Conservation (phyloP, 2,888 invertebrate genomes). For the Eledone cirrhosa region DNA sequence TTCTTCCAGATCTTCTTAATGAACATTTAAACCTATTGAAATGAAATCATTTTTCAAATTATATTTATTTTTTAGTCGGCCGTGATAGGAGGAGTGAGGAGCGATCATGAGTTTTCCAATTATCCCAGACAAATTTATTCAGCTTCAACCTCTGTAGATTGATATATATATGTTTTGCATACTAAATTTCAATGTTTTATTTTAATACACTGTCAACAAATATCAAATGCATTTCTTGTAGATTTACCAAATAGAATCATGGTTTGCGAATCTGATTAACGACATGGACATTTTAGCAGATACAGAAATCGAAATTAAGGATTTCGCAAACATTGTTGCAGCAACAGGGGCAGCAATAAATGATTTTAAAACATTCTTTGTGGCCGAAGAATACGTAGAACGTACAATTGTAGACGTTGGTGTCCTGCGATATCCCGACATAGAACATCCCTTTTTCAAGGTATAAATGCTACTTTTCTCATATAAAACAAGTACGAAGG, state of each 20-base stretch:
- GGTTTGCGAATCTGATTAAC: not conserved
- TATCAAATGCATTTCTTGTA: not conserved
- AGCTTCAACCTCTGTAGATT: too few relatives aligned
- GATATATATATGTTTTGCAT: too few relatives aligned
- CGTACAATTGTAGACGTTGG: not conserved
- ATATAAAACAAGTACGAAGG: not conserved
- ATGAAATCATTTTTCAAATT: too few relatives aligned
- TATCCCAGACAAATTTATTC: too few relatives aligned
- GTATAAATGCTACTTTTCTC: not conserved
- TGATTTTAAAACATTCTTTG: not conserved
- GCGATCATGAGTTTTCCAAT: too few relatives aligned
- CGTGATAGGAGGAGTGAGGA: too few relatives aligned
- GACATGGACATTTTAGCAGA: not conserved
- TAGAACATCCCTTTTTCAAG: not conserved
- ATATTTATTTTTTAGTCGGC: too few relatives aligned
- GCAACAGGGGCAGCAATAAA: not conserved
- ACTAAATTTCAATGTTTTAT: not conserved
- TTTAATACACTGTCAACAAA: not conserved
- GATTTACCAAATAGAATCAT: not conserved
- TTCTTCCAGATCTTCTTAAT: too few relatives aligned
- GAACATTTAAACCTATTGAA: too few relatives aligned
- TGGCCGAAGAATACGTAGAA: not conserved
- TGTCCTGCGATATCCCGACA: not conserved
- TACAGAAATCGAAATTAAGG: not conserved
- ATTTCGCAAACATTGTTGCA: not conserved